Conservation (phyloP, 2,888 invertebrate species). For the Tribolium freemani region DNA sequence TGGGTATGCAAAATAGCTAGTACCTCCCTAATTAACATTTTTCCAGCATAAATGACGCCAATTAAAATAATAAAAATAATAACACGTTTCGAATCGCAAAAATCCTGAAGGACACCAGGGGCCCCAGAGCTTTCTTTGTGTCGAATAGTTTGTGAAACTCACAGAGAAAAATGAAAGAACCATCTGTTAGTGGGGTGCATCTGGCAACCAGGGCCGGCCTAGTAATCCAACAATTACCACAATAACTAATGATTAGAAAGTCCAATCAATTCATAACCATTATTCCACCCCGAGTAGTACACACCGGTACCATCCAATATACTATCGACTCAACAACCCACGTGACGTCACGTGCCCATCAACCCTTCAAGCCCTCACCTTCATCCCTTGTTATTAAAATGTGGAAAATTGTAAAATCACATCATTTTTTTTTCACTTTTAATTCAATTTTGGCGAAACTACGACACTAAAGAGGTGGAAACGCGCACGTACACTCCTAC, state of each 20-base stretch:
- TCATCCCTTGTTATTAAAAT: neutral
- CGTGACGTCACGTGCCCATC: neutral
- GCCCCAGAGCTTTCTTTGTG: neutral
- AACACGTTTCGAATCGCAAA: neutral
- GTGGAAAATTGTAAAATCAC: neutral
- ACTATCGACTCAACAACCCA: conserved; percentile 7
- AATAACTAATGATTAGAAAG: neutral
- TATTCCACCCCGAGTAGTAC: neutral
- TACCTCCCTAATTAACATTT: neutral
- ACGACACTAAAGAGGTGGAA: neutral
- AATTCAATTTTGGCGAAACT: neutral
- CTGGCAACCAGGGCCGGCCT: conserved; percentile 1
- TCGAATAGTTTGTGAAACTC: neutral
- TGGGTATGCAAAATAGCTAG: neutral
- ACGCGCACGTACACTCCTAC: conserved; percentile 1
- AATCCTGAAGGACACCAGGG: neutral
- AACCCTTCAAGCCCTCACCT: conserved; percentile 2
- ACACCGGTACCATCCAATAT: neutral
- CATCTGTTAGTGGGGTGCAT: conserved; percentile 6
- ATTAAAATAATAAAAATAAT: neutral
- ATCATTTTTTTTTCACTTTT: conserved; percentile 1
- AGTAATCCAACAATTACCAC: neutral
- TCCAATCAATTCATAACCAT: neutral
- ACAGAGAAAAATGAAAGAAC: conserved; percentile 3
- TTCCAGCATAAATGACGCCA: neutral